A percentile compares a stretch with the other conserved stretches of the same genome.
Evolutionary conservation across 2,113 vertebrate species (phyloP).

Genomic region (Aphelocoma coerulescens): DNA sequence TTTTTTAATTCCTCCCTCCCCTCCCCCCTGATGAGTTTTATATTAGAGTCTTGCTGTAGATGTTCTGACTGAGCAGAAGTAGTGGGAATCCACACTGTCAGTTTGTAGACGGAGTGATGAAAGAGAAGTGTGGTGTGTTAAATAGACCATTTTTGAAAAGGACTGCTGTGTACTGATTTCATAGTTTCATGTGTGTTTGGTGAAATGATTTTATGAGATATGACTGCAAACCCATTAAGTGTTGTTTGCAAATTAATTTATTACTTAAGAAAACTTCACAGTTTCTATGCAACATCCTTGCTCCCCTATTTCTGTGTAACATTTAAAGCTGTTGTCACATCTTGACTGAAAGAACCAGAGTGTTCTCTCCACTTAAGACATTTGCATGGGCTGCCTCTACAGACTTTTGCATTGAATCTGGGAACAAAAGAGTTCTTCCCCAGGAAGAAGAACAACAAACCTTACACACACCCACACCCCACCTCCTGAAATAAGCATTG

Average conservation of each 20-base stretch:
- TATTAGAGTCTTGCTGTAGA: constrained; percentile 25
- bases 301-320: not conserved
- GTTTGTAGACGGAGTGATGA: constrained; percentile 47
- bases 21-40: not conserved
- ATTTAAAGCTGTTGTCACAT: not conserved
- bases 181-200: not conserved
- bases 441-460: not conserved
- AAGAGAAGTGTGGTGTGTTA: constrained; percentile 49
- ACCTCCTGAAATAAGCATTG: not conserved
- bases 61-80: constrained; percentile 56
- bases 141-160: constrained; percentile 9
- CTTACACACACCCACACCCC: not conserved
- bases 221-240: not conserved
- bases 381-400: not conserved
- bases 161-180: constrained; percentile 7
- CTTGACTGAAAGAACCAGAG: not conserved
- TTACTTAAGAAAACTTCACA: not conserved
- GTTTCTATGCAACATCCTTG: not conserved
- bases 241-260: not conserved
- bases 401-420: not conserved
- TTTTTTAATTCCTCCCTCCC: not conserved
- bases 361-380: not conserved
- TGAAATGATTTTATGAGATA: not conserved
- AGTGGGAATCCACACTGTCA: constrained; percentile 46
- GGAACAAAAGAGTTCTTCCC: not conserved